Conservation (phyloP, 1,140 invertebrate genomes). For the Tetraneura akinire region DNA sequence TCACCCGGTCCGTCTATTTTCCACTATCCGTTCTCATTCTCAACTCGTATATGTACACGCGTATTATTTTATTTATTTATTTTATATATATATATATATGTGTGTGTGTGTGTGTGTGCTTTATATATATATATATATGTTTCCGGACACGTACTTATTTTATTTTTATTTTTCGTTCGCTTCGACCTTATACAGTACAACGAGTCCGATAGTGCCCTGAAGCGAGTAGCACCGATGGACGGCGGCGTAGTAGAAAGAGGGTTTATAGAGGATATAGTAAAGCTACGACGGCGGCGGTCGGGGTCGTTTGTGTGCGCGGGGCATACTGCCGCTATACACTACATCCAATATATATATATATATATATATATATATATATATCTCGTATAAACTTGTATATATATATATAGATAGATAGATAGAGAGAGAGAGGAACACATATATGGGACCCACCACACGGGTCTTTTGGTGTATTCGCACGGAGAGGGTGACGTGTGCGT, state of each 20-base stretch:
- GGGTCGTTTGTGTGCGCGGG: conserved; percentile 34
- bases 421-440: conserved; percentile 23
- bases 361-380: conserved; percentile 15
- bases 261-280: conserved; percentile 38
- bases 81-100: background rate
- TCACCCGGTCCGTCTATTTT: background rate
- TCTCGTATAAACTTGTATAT: no score
- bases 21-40: conserved; percentile 9
- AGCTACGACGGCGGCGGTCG: conserved; percentile 15
- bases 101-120: no score
- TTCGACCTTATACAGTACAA: conserved; percentile 22
- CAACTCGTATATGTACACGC: conserved; percentile 11
- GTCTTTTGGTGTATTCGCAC: conserved; percentile 23
- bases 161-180: conserved; percentile 11
- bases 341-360: background rate
- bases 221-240: background rate
- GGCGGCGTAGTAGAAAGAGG: background rate
- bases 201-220: conserved; percentile 32
- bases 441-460: conserved; percentile 26
- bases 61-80: conserved; percentile 10
- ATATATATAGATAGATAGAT: no score
- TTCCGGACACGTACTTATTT: conserved; percentile 39
- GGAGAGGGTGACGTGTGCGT: conserved; percentile 34
- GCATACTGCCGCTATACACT: conserved; percentile 1
- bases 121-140: conserved; percentile 1